These are phyloP conservation scores for Nothocercus nigrocapillus DNA, from an alignment of 2,113 vertebrate species.

Conservation along the genomic window DNA sequence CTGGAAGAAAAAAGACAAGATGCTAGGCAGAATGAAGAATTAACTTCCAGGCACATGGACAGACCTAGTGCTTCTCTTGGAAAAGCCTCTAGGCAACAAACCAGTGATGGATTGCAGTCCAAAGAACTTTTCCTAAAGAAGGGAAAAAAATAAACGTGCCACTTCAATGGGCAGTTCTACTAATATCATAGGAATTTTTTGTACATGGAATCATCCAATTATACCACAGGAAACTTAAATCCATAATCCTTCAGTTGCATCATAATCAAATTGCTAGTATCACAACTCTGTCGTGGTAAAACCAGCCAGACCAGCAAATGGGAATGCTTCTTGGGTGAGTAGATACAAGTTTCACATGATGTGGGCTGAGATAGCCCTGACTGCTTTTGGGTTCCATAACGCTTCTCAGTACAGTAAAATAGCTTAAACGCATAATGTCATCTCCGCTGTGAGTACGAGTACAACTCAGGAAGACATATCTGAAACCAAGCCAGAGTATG, in stretches of 20 bases:
- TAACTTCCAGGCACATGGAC: conserved; percentile 2
- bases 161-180: background rate
- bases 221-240: conserved; percentile 52
- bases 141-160: background rate
- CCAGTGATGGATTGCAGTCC: background rate
- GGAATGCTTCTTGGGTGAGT: conserved; percentile 22
- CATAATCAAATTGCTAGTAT: conserved; percentile 40
- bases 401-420: background rate
- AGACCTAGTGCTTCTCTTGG: background rate
- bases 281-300: conserved; percentile 34
- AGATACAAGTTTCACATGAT: background rate
- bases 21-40: conserved; percentile 30
- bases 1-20: conserved; percentile 3
- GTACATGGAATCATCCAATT: conserved; percentile 9
- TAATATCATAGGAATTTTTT: conserved; percentile 6
- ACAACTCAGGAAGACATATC: background rate
- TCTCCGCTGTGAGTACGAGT: background rate
- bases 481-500: background rate
- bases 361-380: background rate
- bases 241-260: conserved; percentile 32
- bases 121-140: background rate
- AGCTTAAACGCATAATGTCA: background rate
- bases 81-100: conserved; percentile 18
- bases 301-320: conserved; percentile 42
- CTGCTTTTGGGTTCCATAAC: background rate